Conservation (phyloP, 2,113 vertebrate genomes). For the Etheostoma spectabile region DNA sequence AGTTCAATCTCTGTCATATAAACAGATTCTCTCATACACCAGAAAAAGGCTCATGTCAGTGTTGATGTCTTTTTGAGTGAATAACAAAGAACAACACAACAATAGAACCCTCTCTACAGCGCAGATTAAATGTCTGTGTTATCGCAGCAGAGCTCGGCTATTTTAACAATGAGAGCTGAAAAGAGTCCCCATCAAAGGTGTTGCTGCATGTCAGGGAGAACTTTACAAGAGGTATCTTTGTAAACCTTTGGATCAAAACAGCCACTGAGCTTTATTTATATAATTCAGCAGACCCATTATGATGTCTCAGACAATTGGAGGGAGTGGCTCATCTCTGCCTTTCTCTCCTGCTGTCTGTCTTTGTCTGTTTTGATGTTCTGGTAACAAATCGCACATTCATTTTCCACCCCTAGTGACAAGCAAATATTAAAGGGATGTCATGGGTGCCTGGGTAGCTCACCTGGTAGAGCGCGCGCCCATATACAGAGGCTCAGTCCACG, state of each 20-base stretch:
- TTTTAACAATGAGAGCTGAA: conserved; percentile 35
- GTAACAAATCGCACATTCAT: conserved; percentile 17
- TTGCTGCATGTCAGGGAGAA: conserved; percentile 10
- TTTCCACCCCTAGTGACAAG: conserved; percentile 5
- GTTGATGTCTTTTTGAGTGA: conserved; percentile 33
- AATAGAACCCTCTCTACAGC: conserved; percentile 18
- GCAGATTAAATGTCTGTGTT: conserved; percentile 37
- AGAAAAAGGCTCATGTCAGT: conserved; percentile 30
- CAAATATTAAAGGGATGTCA: conserved; percentile 2
- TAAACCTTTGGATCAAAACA: conserved; percentile 28
- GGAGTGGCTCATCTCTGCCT: conserved; percentile 1
- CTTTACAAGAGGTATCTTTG: conserved; percentile 50
- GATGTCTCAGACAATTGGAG: conserved; percentile 24
- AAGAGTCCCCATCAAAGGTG: conserved; percentile 22
- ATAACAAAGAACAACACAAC: conserved; percentile 43
- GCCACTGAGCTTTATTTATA: conserved; percentile 24
- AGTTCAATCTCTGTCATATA: conserved; percentile 23
- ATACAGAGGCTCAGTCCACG: no score
- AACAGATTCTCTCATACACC: conserved; percentile 34
- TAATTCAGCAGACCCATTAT: conserved; percentile 1
- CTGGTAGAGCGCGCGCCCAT: no score
- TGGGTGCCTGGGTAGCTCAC: no score
- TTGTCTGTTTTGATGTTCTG: conserved; percentile 6
- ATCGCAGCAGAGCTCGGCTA: background rate
- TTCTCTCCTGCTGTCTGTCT: background rate